phyloP scores from a whole-genome alignment of 2,797 vertebrate species.

The Spinus olivaceus region DNA sequence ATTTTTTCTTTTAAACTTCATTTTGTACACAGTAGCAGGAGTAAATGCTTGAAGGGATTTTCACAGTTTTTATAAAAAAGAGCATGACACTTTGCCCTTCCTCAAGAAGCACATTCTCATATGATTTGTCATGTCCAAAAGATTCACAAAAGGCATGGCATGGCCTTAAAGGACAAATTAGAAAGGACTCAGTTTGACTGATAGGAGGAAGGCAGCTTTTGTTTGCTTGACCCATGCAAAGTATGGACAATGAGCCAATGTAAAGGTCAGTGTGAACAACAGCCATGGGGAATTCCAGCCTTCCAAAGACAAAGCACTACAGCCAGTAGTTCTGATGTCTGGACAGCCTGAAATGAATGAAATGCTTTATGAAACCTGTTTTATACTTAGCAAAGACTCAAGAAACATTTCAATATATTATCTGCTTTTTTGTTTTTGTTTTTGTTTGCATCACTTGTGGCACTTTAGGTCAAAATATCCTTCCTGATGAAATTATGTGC shows the following conservation, averaged over 20 bases:
- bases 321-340: background rate
- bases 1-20: background rate
- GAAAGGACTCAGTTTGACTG: background rate
- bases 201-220: background rate
- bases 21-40: background rate
- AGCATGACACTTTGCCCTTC: background rate
- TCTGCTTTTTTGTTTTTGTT: background rate
- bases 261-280: slow-evolving; percentile 26
- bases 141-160: background rate
- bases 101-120: background rate
- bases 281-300: background rate
- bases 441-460: background rate
- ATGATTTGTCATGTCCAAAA: background rate
- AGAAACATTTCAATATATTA: background rate
- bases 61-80: background rate
- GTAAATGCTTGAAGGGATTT: background rate
- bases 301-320: background rate
- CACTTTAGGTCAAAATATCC: background rate
- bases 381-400: background rate
- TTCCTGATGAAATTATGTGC: background rate
- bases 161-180: slow-evolving; percentile 21
- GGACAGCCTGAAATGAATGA: background rate
- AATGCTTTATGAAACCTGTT: background rate
- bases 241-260: background rate
- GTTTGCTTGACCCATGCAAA: background rate